phyloP scores from a whole-genome alignment of 2,113 vertebrate species.

The Chamaea fasciata region DNA sequence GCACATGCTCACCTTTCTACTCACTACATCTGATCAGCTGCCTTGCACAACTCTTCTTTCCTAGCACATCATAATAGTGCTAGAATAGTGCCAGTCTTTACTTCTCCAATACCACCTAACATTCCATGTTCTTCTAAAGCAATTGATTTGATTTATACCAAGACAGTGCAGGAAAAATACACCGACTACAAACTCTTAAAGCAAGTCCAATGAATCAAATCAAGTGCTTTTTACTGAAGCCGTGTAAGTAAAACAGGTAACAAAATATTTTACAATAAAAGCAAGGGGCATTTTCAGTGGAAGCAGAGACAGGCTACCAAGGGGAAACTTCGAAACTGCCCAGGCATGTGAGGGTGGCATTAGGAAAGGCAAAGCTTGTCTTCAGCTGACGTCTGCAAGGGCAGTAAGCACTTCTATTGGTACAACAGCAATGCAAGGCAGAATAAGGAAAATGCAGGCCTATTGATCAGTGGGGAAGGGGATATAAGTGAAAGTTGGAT shows the following conservation, averaged over 20 bases:
- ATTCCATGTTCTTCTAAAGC: neutral
- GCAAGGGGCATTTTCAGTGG: neutral
- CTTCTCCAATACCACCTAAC: neutral
- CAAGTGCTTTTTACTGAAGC: neutral
- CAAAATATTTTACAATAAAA: neutral
- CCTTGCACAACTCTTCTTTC: neutral
- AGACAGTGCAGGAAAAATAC: neutral
- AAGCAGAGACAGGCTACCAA: neutral
- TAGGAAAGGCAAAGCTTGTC: neutral
- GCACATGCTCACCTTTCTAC: neutral
- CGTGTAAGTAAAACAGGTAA: neutral
- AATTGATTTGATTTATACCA: neutral
- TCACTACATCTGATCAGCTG: neutral
- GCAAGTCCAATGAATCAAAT: neutral
- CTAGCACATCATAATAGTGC: accelerated
- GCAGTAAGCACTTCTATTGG: neutral
- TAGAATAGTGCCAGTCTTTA: neutral
- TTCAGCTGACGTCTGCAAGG: neutral
- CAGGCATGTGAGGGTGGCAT: neutral
- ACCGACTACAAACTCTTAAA: neutral
- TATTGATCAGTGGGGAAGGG: neutral
- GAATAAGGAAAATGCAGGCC: neutral
- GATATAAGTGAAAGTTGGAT: neutral
- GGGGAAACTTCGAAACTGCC: neutral
- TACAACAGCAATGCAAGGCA: neutral